These are phyloP conservation scores for Cynaeus angustus DNA, from an alignment of 2,888 invertebrate species.

Conservation along the genomic window DNA sequence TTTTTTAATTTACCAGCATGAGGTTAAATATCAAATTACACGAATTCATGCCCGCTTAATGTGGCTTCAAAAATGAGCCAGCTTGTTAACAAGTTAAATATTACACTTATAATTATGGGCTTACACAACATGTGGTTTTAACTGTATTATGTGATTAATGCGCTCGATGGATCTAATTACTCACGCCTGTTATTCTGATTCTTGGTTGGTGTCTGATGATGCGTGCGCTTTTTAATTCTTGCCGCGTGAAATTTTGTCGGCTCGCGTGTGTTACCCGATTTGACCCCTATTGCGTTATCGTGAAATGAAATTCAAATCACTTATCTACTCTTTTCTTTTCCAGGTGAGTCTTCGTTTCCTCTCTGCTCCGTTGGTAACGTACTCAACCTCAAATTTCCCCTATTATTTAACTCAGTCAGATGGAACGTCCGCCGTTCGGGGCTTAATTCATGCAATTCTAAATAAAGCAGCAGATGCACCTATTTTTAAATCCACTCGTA, in stretches of 20 bases:
- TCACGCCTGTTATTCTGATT: conserved; percentile 3
- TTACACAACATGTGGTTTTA: conserved; percentile 36
- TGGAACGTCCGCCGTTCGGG: conserved; percentile 16
- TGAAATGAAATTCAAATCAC: background rate
- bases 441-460: conserved; percentile 44
- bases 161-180: conserved; percentile 18
- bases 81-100: conserved; percentile 50
- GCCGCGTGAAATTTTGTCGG: background rate
- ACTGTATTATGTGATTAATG: conserved; percentile 26
- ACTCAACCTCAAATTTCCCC: conserved; percentile 19
- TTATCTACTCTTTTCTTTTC: conserved; percentile 25
- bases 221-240: background rate
- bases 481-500: conserved; percentile 45
- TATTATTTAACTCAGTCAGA: conserved; percentile 31
- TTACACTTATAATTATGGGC: conserved; percentile 41
- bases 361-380: conserved; percentile 32
- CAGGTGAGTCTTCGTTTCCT: conserved; percentile 21
- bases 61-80: conserved; percentile 42
- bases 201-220: conserved; percentile 8
- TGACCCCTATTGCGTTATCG: too few species aligned
- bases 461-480: conserved; percentile 45
- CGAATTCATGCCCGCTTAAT: conserved; percentile 43
- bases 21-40: conserved; percentile 45
- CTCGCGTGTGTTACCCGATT: too few species aligned
- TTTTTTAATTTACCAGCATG: too few species aligned